Evolutionary conservation across 2,113 vertebrate species (phyloP), one percentile per base, ranked within the genome.

Genomic region (Tiliqua scincoides): DNA sequence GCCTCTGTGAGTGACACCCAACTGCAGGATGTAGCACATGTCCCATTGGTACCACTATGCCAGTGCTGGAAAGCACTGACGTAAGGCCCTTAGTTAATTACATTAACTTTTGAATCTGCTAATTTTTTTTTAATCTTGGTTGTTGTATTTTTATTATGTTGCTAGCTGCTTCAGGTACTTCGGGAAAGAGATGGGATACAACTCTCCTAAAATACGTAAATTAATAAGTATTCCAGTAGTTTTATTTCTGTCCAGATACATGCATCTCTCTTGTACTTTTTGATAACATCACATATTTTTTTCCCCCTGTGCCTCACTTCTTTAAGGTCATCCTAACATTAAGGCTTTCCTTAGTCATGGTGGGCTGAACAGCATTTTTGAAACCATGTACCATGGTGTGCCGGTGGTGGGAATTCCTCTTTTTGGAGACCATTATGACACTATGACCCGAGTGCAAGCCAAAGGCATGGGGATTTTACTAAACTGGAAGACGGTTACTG

Each of bases 391-490:
- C 94, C 99, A 99, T 0, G 99, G 99, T 0, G 98, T 99, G 0
- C 98, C 99, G 0, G 98, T 99, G 65, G 99, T 99, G 71, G 99
- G 99, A 4, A 98, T 99, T 70, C 99, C 99, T 1, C 97, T 99
- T 30, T 99, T 99, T 8, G 99, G 99, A 77, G 99, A 99, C 95
- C 99, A 99, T 91, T 99, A 99, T 0, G 99, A 99, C 91, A 99
- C 98, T 17, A 99, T 99, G 99, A 99, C 98, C 0, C 97, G 99
- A 0, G 99, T 99, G 75, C 97, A 98, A 87, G 99, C 99, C 73
- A 99, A 99, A 96, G 98, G 99, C 73, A 99, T 99, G 99, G 99
- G 99, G 18, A 96, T 99, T 87, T 95, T 98, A 96, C 91, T 99
- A 2, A 98, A 99, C 93, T 99, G 99, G 99, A 98, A 98, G 92